A percentile compares a stretch with the other conserved stretches of the same genome.
Evolutionary conservation across 2,797 vertebrate species (phyloP).

Genomic region (Thaleichthys pacificus): DNA sequence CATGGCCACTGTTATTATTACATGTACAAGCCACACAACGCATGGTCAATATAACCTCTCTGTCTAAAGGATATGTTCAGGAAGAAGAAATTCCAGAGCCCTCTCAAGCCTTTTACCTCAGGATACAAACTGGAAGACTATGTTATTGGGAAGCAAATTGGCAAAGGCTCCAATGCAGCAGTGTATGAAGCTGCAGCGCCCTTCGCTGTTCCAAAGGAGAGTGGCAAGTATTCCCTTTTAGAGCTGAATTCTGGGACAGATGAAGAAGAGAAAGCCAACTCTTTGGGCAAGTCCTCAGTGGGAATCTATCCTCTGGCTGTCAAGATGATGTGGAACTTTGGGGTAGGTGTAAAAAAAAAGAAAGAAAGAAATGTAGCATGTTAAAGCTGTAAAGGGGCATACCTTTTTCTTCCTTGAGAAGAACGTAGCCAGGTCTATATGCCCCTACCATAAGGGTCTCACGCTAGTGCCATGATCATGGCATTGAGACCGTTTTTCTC

Average conservation of each 20-base stretch:
- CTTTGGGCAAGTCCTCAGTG: conserved; percentile 53
- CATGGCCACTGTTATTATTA: not conserved
- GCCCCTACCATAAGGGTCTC: no score
- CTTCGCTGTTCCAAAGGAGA: conserved; percentile 39
- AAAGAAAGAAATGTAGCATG: not conserved
- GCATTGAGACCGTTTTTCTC: not conserved
- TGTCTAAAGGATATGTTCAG: conserved; percentile 79
- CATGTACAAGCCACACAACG: not conserved
- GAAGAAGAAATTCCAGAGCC: conserved; percentile 76
- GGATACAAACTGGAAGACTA: conserved; percentile 91
- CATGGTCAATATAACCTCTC: not conserved
- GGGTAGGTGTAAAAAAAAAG: conserved; percentile 70
- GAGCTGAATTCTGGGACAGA: conserved; percentile 53
- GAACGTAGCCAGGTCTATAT: no score
- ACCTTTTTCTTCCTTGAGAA: not conserved
- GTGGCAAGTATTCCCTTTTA: conserved; percentile 35
- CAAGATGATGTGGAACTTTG: conserved; percentile 98
- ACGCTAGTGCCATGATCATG: not conserved
- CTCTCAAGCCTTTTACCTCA: conserved; percentile 63
- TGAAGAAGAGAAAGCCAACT: conserved; percentile 8
- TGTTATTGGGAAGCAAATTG: conserved; percentile 83
- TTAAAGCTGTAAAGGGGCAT: not conserved
- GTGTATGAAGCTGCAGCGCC: conserved; percentile 85
- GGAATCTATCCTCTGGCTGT: conserved; percentile 83
- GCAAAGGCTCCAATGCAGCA: conserved; percentile 87